A percentile compares a stretch with the other conserved stretches of the same genome.
phyloP scores from a whole-genome alignment of 2,113 vertebrate species.

The Ellobius talpinus region DNA sequence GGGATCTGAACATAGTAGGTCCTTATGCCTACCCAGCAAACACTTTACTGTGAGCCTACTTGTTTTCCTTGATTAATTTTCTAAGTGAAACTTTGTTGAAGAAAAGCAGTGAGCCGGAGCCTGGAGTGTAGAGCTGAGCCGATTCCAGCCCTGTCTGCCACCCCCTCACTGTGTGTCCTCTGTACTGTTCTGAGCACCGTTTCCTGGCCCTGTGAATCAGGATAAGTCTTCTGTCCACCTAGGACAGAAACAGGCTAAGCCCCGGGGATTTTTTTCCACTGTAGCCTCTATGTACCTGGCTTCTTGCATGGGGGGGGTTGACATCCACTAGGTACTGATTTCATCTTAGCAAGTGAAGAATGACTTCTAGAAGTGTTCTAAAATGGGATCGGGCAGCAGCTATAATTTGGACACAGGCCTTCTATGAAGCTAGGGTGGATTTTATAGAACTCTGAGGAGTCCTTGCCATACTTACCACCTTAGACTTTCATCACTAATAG shows the following conservation, averaged over 20 bases:
- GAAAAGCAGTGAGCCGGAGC: background rate
- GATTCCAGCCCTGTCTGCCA: background rate
- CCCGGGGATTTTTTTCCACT: background rate
- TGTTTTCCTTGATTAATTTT: constrained; percentile 23
- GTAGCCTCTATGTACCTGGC: background rate
- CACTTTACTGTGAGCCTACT: background rate
- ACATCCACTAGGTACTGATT: background rate
- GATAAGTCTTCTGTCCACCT: background rate
- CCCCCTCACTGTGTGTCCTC: background rate
- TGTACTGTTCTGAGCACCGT: background rate
- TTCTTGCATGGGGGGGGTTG: background rate
- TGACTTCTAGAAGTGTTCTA: constrained; percentile 16
- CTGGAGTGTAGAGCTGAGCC: background rate
- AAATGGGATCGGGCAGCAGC: background rate
- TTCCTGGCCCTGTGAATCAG: background rate
- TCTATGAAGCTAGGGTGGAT: background rate
- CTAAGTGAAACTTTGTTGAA: background rate
- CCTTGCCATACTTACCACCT: background rate
- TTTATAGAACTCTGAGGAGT: background rate
- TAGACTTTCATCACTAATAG: background rate
- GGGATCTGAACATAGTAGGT: background rate
- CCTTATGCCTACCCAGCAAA: background rate
- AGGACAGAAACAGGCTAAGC: too few relatives aligned
- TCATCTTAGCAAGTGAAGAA: constrained; percentile 13
- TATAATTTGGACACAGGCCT: background rate